Conservation (phyloP, 2,888 invertebrate genomes). For the Magallana nippona region DNA sequence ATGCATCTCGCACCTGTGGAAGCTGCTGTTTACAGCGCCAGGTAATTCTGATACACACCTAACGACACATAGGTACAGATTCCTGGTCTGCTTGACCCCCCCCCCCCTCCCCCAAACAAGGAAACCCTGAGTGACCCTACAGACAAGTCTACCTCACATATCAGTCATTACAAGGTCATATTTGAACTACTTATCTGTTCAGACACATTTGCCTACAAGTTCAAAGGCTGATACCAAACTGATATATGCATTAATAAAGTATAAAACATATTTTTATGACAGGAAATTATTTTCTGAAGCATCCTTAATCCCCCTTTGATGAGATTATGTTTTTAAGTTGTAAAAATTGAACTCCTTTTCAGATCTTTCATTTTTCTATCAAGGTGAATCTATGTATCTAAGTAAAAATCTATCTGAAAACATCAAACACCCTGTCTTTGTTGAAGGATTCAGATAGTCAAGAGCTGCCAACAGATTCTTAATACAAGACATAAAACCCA, state of each 20-base stretch:
- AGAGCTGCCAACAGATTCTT: no score
- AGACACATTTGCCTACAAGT: not conserved
- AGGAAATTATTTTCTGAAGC: conserved; percentile 12
- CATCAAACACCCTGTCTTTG: no score
- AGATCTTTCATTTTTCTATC: not conserved
- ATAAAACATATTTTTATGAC: conserved; percentile 25
- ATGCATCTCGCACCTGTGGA: conserved; percentile 20
- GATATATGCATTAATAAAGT: not conserved
- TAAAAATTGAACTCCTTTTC: not conserved
- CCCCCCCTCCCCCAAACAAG: no score
- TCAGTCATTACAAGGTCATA: conserved; percentile 22
- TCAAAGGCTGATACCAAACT: conserved; percentile 8
- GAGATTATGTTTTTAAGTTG: not conserved
- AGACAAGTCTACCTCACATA: not conserved
- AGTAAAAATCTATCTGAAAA: no score
- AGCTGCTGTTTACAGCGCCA: not conserved
- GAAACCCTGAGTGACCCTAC: no score
- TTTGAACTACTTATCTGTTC: conserved; percentile 27
- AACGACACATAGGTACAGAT: not conserved
- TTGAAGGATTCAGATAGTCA: no score
- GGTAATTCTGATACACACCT: not conserved
- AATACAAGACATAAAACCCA: no score
- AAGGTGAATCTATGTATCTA: no score
- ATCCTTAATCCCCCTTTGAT: conserved; percentile 6
- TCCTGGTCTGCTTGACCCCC: no score